Percentiles rank a stretch among this genome's conserved stretches.
phyloP scores from a whole-genome alignment of 2,797 vertebrate genomes.

The Oreochromis mossambicus region DNA sequence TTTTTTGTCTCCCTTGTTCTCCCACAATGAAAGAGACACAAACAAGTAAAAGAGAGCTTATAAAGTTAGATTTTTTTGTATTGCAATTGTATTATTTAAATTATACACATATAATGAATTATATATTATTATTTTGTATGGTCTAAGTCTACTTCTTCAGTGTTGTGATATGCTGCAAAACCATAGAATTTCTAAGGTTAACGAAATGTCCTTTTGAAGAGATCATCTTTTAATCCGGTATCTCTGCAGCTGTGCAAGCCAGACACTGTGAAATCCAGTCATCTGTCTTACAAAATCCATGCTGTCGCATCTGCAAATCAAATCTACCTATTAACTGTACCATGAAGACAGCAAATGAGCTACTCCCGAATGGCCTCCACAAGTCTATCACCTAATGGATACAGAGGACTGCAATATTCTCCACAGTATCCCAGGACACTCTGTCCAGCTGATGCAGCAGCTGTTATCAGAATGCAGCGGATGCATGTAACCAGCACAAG shows the following conservation, averaged over 20 bases:
- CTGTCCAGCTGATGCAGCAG: conserved; percentile 56
- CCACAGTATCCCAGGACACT: conserved; percentile 9
- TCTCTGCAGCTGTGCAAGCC: conserved; percentile 34
- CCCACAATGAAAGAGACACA: background rate
- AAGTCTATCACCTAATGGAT: conserved; percentile 26
- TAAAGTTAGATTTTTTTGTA: background rate
- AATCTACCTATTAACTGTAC: conserved; percentile 42
- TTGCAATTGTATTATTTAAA: background rate
- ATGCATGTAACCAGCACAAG: conserved; percentile 44
- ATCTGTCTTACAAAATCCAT: conserved; percentile 37
- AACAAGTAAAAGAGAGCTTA: background rate
- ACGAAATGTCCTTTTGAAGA: conserved; percentile 3
- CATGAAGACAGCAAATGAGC: conserved; percentile 48
- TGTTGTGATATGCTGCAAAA: background rate
- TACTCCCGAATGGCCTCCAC: conserved; percentile 28
- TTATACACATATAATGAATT: background rate
- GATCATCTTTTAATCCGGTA: conserved; percentile 16
- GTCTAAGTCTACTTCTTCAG: background rate
- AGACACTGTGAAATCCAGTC: conserved; percentile 53
- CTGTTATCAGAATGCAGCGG: conserved; percentile 39
- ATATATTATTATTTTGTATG: background rate
- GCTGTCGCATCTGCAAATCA: conserved; percentile 43
- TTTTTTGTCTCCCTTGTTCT: background rate
- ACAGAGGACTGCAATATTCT: conserved; percentile 33
- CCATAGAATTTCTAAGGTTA: conserved; percentile 4